These are phyloP conservation scores for Morbakka virulenta DNA, from an alignment of 30 jellyfish, hydroid and myxozoan species.

Conservation along the genomic window DNA sequence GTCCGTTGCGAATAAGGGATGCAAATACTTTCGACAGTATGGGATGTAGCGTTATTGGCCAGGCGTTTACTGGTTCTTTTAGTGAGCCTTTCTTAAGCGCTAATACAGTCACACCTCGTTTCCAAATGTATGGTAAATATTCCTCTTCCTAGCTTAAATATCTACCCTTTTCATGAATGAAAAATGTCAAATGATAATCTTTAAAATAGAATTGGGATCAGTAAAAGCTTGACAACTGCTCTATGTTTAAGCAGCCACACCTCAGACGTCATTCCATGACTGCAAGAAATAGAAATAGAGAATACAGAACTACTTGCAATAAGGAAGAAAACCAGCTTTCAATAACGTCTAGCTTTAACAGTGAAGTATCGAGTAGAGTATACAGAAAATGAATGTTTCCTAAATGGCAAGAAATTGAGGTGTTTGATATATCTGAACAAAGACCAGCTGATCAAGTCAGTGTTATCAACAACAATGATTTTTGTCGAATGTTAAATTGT, in stretches of 20 bases:
- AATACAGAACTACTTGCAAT: background rate
- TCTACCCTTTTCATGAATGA: too few relatives aligned
- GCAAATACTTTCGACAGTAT: too few relatives aligned
- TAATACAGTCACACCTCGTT: too few relatives aligned
- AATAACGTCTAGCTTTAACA: background rate
- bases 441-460: background rate
- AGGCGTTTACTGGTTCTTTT: too few relatives aligned
- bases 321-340: background rate
- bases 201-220: too few relatives aligned
- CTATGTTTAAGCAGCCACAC: constrained; percentile 23
- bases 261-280: constrained; percentile 35
- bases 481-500: background rate
- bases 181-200: too few relatives aligned
- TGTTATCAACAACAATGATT: background rate
- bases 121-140: too few relatives aligned
- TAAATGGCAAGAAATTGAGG: background rate
- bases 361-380: background rate
- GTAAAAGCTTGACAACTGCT: too few relatives aligned
- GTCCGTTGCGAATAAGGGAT: too few relatives aligned
- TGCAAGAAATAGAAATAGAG: constrained; percentile 8
- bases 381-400: background rate
- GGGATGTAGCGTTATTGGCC: too few relatives aligned
- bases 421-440: background rate
- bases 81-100: too few relatives aligned
- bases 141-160: too few relatives aligned